A percentile compares a stretch with the other conserved stretches of the same genome.
phyloP scores from a whole-genome alignment of 2,113 vertebrate species.

The Symphodus melops region DNA sequence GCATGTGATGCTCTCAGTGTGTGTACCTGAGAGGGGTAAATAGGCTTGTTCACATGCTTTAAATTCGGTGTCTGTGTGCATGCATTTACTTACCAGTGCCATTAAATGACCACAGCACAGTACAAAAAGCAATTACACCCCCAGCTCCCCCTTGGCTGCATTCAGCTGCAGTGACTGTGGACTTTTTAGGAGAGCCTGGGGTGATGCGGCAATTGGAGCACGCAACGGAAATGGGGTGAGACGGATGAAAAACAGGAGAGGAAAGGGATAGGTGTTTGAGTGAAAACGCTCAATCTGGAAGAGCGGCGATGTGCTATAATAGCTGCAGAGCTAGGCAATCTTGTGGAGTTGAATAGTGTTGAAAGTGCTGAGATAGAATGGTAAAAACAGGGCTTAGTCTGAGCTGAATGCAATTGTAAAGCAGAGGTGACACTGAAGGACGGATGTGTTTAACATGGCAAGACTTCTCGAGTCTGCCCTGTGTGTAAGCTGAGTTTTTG shows the following conservation, averaged over 20 bases:
- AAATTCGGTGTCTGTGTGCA: slow-evolving; percentile 19
- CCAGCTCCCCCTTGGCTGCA: slow-evolving; percentile 50
- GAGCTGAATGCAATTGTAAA: slow-evolving; percentile 39
- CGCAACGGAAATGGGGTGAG: slow-evolving; percentile 54
- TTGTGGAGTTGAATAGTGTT: slow-evolving; percentile 54
- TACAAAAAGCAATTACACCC: slow-evolving; percentile 74
- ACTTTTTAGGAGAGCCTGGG: slow-evolving; percentile 61
- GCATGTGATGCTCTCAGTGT: slow-evolving; percentile 12
- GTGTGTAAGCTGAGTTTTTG: slow-evolving; percentile 12
- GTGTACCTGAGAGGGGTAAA: background rate
- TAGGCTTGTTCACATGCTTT: slow-evolving; percentile 9
- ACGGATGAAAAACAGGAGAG: slow-evolving; percentile 64
- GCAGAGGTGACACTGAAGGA: slow-evolving; percentile 54
- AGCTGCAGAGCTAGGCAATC: slow-evolving; percentile 57
- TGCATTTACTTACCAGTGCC: slow-evolving; percentile 53
- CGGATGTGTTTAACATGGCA: slow-evolving; percentile 21
- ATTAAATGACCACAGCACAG: slow-evolving; percentile 59
- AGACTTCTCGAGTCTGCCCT: slow-evolving; percentile 18
- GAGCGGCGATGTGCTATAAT: slow-evolving; percentile 66
- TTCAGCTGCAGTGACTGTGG: slow-evolving; percentile 63
- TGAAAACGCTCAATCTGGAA: slow-evolving; percentile 71
- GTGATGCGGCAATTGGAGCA: slow-evolving; percentile 66
- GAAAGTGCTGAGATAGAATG: slow-evolving; percentile 47
- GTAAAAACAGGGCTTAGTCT: slow-evolving; percentile 51
- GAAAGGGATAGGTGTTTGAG: slow-evolving; percentile 57